phyloP scores from a whole-genome alignment of 2,113 vertebrate species.

The Emydocephalus ijimae region DNA sequence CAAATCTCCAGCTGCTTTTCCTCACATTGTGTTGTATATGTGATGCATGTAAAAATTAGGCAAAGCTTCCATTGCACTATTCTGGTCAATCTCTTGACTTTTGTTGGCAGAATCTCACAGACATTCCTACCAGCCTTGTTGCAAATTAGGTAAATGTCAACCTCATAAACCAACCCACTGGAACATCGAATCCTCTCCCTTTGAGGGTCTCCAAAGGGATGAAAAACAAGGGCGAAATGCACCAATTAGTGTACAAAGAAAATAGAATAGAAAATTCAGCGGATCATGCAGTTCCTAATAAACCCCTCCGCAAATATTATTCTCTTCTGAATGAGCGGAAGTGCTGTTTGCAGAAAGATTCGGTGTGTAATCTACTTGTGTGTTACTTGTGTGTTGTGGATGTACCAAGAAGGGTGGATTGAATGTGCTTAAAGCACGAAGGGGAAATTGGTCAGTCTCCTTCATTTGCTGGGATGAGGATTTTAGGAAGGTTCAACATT shows the following conservation, averaged over 20 bases:
- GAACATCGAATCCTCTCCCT: neutral
- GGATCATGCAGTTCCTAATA: neutral
- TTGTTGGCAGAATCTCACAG: neutral
- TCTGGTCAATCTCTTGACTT: neutral
- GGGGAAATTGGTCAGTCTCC: neutral
- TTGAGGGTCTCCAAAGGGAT: neutral
- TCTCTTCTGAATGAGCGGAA: neutral
- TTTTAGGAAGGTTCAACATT: neutral
- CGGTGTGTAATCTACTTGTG: too few relatives aligned
- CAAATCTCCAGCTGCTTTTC: neutral
- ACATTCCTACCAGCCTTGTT: neutral
- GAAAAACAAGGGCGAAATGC: neutral
- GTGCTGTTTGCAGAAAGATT: neutral
- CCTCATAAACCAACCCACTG: neutral
- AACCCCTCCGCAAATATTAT: too few relatives aligned
- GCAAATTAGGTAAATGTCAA: slow-evolving; percentile 8
- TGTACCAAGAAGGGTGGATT: too few relatives aligned
- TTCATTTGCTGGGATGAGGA: neutral
- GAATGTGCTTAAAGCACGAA: too few relatives aligned
- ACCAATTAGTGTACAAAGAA: neutral
- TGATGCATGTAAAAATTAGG: neutral
- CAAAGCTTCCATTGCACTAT: neutral
- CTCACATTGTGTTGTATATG: neutral
- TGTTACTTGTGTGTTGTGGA: neutral
- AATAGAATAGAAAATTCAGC: neutral